Evolutionary conservation across 2,797 vertebrate species (phyloP).

Genomic region (Gadopsis marmoratus): DNA sequence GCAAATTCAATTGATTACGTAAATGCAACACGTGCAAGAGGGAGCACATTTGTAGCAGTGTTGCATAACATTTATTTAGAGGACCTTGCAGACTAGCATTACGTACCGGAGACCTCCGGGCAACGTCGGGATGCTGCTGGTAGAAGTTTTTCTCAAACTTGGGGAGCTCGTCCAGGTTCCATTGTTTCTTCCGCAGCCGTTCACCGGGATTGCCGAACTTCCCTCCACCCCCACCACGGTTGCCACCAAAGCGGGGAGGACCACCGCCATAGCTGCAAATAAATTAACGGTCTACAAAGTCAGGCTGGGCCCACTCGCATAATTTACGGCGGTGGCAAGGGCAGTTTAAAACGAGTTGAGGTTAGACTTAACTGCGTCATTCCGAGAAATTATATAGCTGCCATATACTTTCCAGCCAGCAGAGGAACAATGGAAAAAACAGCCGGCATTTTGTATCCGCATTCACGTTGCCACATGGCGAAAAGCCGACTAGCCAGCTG

Average conservation of each 20-base stretch:
- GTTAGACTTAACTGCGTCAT: constrained; percentile 57
- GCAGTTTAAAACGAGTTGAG: fast-evolving
- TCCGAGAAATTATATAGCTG: constrained; percentile 49
- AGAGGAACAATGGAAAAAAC: constrained; percentile 81
- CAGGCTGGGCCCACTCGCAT: fast-evolving
- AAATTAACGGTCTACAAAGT: not conserved
- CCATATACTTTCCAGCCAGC: constrained; percentile 75
- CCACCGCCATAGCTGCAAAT: constrained; percentile 88
- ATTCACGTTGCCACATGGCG: constrained; percentile 80
- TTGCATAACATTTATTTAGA: constrained; percentile 40
- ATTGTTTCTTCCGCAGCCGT: constrained; percentile 96
- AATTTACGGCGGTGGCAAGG: no score
- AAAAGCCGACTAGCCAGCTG: constrained; percentile 55
- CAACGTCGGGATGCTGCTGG: constrained; percentile 92
- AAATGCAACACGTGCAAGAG: constrained; percentile 53
- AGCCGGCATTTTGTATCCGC: constrained; percentile 87
- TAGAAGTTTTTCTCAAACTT: constrained; percentile 99
- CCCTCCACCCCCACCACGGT: constrained; percentile 86
- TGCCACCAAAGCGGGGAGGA: constrained; percentile 94
- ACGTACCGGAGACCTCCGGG: constrained; percentile 88
- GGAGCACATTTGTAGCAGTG: not conserved
- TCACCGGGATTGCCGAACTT: constrained; percentile 98
- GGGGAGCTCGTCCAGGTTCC: constrained; percentile 96
- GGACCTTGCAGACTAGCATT: not conserved
- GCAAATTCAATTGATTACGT: not conserved